Percentiles rank a stretch among this genome's conserved stretches.
Evolutionary conservation across 2,113 vertebrate species (phyloP).

Genomic region (Astur gentilis): DNA sequence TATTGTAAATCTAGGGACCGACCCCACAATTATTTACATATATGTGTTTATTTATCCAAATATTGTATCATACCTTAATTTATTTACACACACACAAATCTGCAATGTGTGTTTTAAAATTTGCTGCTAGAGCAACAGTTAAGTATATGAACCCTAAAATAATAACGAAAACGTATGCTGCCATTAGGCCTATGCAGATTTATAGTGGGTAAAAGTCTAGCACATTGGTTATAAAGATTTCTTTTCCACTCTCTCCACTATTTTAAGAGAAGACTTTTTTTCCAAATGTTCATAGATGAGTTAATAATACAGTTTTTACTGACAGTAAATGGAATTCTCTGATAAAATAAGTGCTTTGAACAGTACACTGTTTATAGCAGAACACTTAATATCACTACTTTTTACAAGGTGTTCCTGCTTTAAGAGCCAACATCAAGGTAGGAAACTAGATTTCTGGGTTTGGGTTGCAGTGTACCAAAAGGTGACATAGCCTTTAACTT

Average conservation of each 20-base stretch:
- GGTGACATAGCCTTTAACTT: neutral
- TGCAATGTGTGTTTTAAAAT: neutral
- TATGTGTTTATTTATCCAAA: neutral
- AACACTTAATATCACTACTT: neutral
- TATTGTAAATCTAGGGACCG: neutral
- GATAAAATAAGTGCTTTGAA: neutral
- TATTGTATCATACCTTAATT: neutral
- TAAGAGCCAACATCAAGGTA: neutral
- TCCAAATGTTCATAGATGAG: neutral
- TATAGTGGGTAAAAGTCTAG: neutral
- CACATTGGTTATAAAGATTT: neutral
- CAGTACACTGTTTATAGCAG: neutral
- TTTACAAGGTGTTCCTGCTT: neutral
- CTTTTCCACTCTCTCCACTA: neutral
- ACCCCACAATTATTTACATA: neutral
- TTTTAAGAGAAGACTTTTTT: neutral
- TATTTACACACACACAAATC: neutral
- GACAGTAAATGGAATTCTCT: neutral
- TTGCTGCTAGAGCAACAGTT: neutral
- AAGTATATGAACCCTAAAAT: neutral
- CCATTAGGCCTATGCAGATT: neutral
- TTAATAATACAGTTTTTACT: neutral
- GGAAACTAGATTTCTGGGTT: neutral
- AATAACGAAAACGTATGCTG: neutral
- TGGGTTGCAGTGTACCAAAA: too few species aligned